phyloP scores from a whole-genome alignment of 1,140 invertebrate species.

The Ips typographus region DNA sequence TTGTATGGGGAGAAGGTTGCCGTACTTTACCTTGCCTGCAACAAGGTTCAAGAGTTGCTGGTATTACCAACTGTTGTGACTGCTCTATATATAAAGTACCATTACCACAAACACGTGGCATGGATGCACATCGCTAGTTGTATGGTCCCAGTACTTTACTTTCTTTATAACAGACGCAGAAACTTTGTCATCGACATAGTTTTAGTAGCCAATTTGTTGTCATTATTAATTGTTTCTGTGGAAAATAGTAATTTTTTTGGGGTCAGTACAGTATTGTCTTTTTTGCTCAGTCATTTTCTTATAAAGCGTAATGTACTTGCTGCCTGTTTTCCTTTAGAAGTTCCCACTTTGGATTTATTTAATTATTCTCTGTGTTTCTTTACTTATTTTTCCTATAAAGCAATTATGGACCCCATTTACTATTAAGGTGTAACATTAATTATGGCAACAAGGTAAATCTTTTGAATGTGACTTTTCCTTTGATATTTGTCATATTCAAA shows the following conservation, averaged over 20 bases:
- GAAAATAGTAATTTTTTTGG: constrained; percentile 34
- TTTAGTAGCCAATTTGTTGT: constrained; percentile 18
- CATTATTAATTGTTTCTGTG: constrained; percentile 22
- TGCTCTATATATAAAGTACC: constrained; percentile 34
- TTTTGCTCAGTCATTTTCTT: constrained; percentile 33
- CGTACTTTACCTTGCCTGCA: constrained; percentile 20
- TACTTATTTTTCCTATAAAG: constrained; percentile 18
- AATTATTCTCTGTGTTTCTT: constrained; percentile 41
- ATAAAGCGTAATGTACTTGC: constrained; percentile 29
- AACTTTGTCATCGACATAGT: constrained; percentile 23
- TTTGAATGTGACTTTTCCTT: no score
- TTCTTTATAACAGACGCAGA: constrained; percentile 5
- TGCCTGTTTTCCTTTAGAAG: constrained; percentile 19
- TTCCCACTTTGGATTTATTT: constrained; percentile 36
- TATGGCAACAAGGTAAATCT: no score
- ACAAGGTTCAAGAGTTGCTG: constrained; percentile 34
- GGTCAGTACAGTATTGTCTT: constrained; percentile 29
- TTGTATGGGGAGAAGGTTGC: constrained; percentile 30
- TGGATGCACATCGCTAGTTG: constrained; percentile 21
- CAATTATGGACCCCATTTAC: neutral
- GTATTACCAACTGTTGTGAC: constrained; percentile 34
- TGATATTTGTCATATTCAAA: no score
- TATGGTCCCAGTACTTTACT: constrained; percentile 9
- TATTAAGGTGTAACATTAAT: neutral
- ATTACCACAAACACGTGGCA: constrained; percentile 23